Conservation (phyloP, 2,888 invertebrate species). For the Lamproptera curius region DNA sequence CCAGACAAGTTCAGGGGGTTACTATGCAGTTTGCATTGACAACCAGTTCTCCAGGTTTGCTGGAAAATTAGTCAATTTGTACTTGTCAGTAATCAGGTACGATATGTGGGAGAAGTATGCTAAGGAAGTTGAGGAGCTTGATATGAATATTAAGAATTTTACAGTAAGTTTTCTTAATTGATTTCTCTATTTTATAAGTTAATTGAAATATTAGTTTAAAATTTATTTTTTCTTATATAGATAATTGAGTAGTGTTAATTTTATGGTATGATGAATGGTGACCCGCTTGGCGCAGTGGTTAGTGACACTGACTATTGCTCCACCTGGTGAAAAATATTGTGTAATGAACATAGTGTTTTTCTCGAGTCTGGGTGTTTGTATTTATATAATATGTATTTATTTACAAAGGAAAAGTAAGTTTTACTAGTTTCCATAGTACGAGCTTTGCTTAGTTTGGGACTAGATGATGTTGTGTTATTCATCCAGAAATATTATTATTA, state of each 20-base stretch:
- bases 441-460: too few relatives aligned
- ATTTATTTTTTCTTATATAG: not conserved
- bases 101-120: constrained; percentile 96
- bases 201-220: not conserved
- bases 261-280: too few relatives aligned
- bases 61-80: constrained; percentile 92
- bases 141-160: constrained; percentile 93
- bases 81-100: constrained; percentile 93
- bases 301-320: too few relatives aligned
- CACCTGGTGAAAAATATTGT: too few relatives aligned
- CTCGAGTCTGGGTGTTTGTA: too few relatives aligned
- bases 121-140: constrained; percentile 91
- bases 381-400: too few relatives aligned
- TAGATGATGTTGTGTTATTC: too few relatives aligned
- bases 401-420: too few relatives aligned
- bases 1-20: constrained; percentile 87
- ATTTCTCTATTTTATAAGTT: constrained; percentile 11
- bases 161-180: constrained; percentile 80
- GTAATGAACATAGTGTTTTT: too few relatives aligned
- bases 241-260: not conserved
- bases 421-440: too few relatives aligned
- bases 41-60: constrained; percentile 96
- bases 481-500: too few relatives aligned
- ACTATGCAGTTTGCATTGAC: constrained; percentile 94
- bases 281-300: too few relatives aligned